Base-by-base conservation (phyloP, 2,888 invertebrate genomes). In the Dicycla oo region DNA sequence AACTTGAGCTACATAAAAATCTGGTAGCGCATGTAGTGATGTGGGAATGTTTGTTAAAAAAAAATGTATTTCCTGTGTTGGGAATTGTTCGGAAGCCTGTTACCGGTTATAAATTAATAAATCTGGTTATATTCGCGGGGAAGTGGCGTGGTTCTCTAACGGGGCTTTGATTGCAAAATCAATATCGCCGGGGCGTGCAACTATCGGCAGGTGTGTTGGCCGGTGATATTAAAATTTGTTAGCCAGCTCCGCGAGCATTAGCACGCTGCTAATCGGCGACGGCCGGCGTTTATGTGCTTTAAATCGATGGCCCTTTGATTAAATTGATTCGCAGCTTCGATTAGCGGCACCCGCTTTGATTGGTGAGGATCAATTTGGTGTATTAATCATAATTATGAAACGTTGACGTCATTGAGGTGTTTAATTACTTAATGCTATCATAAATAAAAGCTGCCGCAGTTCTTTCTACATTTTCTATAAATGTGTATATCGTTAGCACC, bases 151-250 rank as follows among this genome's bases (percentile, higher is more conserved):
- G 88, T 86, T 90, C 89, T 91, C 90, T 93, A 94, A 94, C 93
- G 92, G 88, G 90, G 89, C 86, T 92, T 93, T 95, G 92, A 95
- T 95, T 94, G 93, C 92, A 93, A 95, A 95, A 95, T 95, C 95
- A 92, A 95, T 95, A 94, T 86, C 75, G 80, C 63, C 79, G 85
- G 88, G 84, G 89, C 87, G 86, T 90, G 88, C 88, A 91, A 92
- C 93, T 94, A 93, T 92, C 86, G 91, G 87, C 92, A 93, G 93
- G 93, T 94, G 92, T 85, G 89, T 83, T 87, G 75, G 83, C 82
- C 85, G 85, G 86, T 89, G 88, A 91, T 94, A 94, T 94, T 92
- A 92, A 93, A 93, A 93, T 94, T 92, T 90, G 88, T 86, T 81
- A 83, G 84, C 80, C 76, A 75, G 81, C 81, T 69, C 69, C 45